Conservation (phyloP, 2,888 invertebrate species). For the Acanthosoma haemorrhoidale region DNA sequence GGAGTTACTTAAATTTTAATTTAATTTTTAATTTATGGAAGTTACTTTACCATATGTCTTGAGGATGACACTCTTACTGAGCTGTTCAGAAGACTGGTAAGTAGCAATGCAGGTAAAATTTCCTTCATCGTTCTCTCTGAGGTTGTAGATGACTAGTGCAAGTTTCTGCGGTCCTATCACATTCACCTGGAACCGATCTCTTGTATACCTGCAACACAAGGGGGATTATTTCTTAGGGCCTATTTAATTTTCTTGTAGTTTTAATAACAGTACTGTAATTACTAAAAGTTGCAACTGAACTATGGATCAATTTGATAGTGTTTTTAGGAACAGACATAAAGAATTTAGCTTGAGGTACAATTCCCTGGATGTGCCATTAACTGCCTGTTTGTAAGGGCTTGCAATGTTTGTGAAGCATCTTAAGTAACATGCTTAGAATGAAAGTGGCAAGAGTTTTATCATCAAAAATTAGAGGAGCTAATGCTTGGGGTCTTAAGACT, state of each 20-base stretch:
- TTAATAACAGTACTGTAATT: not conserved
- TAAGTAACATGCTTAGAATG: too few species aligned
- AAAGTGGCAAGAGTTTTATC: too few species aligned
- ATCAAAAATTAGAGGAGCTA: too few species aligned
- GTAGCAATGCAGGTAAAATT: slow-evolving; percentile 76
- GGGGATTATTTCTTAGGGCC: not conserved
- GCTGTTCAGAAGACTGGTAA: slow-evolving; percentile 63
- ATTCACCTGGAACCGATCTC: slow-evolving; percentile 49
- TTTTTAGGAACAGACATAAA: too few species aligned
- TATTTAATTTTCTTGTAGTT: not conserved
- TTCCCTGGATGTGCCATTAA: too few species aligned
- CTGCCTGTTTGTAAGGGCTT: too few species aligned
- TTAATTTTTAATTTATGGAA: too few species aligned
- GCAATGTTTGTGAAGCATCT: too few species aligned
- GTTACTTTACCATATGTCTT: slow-evolving; percentile 63
- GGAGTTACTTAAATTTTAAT: too few species aligned
- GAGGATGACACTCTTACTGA: slow-evolving; percentile 62
- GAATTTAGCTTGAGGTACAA: too few species aligned
- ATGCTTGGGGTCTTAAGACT: too few species aligned
- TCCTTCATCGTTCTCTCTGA: slow-evolving; percentile 71
- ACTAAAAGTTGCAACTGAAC: not conserved
- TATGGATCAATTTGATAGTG: too few species aligned
- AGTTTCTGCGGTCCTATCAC: slow-evolving; percentile 43
- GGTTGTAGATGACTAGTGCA: slow-evolving; percentile 66
- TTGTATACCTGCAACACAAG: slow-evolving; percentile 25